These are phyloP conservation scores for Molossus molossus DNA, from an alignment of 2,797 vertebrate genomes.

Conservation along the genomic window DNA sequence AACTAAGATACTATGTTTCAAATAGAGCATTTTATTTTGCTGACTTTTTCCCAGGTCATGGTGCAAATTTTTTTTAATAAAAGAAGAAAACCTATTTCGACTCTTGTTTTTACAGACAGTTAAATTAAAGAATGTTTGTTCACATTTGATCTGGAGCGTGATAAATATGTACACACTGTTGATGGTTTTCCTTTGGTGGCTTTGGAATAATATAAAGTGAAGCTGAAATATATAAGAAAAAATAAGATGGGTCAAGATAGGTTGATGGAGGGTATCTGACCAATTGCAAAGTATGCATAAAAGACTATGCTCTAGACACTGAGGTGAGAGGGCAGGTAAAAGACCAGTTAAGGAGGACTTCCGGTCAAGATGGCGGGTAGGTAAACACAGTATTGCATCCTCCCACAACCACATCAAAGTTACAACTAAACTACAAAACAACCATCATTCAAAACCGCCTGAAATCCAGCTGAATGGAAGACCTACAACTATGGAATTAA, in stretches of 20 bases:
- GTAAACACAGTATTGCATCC: too few species aligned
- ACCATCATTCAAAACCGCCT: too few species aligned
- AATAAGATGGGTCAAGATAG: slow-evolving; percentile 3
- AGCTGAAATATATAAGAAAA: slow-evolving; percentile 47
- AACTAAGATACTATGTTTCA: slow-evolving; percentile 43
- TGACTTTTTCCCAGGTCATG: not conserved
- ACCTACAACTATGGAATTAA: too few species aligned
- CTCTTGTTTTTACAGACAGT: not conserved
- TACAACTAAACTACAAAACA: too few species aligned
- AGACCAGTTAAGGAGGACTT: not conserved
- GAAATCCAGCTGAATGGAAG: too few species aligned
- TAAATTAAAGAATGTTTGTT: slow-evolving; percentile 60
- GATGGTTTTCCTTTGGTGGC: not conserved
- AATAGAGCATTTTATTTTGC: slow-evolving; percentile 16
- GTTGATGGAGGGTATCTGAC: slow-evolving; percentile 35
- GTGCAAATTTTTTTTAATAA: slow-evolving; percentile 61
- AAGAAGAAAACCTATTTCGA: slow-evolving; percentile 49
- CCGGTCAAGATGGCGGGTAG: too few species aligned
- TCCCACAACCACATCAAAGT: too few species aligned
- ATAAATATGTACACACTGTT: not conserved
- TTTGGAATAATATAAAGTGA: slow-evolving; percentile 57
- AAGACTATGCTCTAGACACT: not conserved
- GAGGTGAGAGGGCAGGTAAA: not conserved
- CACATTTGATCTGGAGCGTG: slow-evolving; percentile 9
- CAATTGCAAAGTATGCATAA: slow-evolving; percentile 36